Evolutionary conservation across 2,888 invertebrate genomes (phyloP).

Genomic region (Cosmorhoe ocellata): DNA sequence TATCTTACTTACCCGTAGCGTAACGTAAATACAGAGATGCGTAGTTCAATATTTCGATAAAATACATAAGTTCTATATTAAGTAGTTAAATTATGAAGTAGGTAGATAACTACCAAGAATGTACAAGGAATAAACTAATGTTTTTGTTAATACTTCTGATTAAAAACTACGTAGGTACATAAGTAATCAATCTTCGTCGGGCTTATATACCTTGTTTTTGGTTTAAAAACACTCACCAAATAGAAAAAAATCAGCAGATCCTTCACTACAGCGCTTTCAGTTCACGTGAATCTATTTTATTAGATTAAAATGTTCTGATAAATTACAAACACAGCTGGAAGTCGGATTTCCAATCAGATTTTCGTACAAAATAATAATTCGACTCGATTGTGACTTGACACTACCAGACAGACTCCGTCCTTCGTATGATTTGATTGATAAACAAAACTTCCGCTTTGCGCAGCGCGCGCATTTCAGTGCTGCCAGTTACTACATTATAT

Average conservation of each 20-base stretch:
- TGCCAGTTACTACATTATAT: no score
- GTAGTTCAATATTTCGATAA: no score
- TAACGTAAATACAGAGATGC: no score
- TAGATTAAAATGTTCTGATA: neutral
- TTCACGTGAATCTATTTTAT: neutral
- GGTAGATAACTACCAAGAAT: no score
- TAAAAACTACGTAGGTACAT: no score
- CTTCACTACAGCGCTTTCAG: slow-evolving; percentile 5
- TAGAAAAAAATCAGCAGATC: slow-evolving; percentile 8
- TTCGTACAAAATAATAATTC: slow-evolving; percentile 48
- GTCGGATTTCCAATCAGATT: slow-evolving; percentile 44
- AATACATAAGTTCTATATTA: no score
- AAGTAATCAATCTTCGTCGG: no score
- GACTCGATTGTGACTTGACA: slow-evolving; percentile 43
- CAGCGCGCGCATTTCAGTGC: slow-evolving; percentile 73
- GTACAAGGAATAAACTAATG: no score
- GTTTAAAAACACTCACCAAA: slow-evolving; percentile 18
- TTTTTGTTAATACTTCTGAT: no score
- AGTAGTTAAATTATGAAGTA: no score
- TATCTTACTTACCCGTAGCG: no score
- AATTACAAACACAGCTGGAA: slow-evolving; percentile 15
- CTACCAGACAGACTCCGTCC: slow-evolving; percentile 50
- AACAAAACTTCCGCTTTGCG: slow-evolving; percentile 72
- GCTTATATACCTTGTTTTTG: no score
- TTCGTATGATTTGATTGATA: slow-evolving; percentile 71